Base-by-base conservation (phyloP, 2,113 vertebrate species). In the Lutjanus erythropterus region DNA sequence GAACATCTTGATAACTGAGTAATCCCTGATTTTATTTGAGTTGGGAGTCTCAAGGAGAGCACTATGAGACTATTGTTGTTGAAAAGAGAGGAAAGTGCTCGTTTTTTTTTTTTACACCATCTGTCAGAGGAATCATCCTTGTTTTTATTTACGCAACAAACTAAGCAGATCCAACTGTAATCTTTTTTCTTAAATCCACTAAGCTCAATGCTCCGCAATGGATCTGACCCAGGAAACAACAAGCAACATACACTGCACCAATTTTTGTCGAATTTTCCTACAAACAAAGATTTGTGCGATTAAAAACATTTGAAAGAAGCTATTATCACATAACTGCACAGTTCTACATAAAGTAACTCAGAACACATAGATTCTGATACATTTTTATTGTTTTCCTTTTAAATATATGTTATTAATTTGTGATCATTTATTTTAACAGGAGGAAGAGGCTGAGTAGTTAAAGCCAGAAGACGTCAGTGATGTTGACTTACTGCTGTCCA, bases 391-490 rank as follows among this genome's bases (percentile, higher is more conserved):
- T 11, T 53, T 69, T 61, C 2, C 23, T 2, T 35, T 0, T 6
- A 31, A 23, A 12, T 59, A 37, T 71, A 64, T 55, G 44, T 75
- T 39, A 46, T 56, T 25, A 31, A 80, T n/a, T 31, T 12, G 11
- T 16, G 1, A 21, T 59, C 64, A 16, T 85, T 19, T 86, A 9
- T 86, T 77, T 33, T 31, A 46, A 64, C 84, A 94, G 91, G 93
- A 93, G 78, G 92, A 93, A 77, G 92, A 85, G 69, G 89, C 87
- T 1, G 91, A 94, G 60, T 92, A 94, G 79, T 62, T 62, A 12
- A 77, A 56, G 46, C 59, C 42, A n/a, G 78, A 37, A 0, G 49
- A 75, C 1, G 41, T 33, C 39, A 41, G 44, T 31, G 70, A 82
- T 56, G 71, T 60, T 66, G 39, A 83, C 61, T 58, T n/a, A 58